Evolutionary conservation across 2,888 invertebrate species (phyloP), one percentile per base, ranked within the genome.

Genomic region (Synergus japonicus): DNA sequence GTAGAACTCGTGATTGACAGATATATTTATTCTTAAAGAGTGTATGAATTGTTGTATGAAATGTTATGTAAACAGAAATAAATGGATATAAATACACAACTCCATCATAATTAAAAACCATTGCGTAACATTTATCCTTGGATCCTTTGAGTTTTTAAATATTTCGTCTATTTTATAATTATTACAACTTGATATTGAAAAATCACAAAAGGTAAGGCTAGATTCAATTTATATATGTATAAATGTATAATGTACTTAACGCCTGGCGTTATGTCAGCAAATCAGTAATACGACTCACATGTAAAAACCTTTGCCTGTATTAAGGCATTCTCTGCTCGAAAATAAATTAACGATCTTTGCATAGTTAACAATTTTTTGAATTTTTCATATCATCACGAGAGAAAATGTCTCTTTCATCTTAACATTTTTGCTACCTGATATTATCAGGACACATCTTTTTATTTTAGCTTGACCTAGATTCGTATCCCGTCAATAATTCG

Each of bases 51-150:
- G 37, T 73, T 73, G 73, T 37, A 73, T 37, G 54, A 37, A 54
- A 73, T 73, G 54, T 73, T 73, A 73, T 54, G 73, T 73, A 73
- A 73, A 73, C 54, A 49, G 49, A 73, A 73, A 73, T 73, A 73
- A 73, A 73, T n/a, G 54, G 10, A 73, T 49, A 73, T 73, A 73
- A 73, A 29, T 54, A 54, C 37, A 73, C n/a, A 73, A 73, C 12
- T 73, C n/a, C n/a, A 73, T 54, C 73, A n/a, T 73, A 73, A 4
- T 54, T 29, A 22, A 54, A n/a, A 22, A 54, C 37, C n/a, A 41
- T 49, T 67, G 10, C 41, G 4, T 8, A 3, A 18, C 0, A 12
- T 49, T 69, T 13, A 8, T 29, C 9, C 54, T n/a, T n/a, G 9
- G 7, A 54, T 54, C n/a, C n/a, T 22, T 22, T 12, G 9, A 12